A percentile compares a stretch with the other conserved stretches of the same genome.
phyloP scores from a whole-genome alignment of 2,113 vertebrate genomes.

The Neotragus pygmaeus region DNA sequence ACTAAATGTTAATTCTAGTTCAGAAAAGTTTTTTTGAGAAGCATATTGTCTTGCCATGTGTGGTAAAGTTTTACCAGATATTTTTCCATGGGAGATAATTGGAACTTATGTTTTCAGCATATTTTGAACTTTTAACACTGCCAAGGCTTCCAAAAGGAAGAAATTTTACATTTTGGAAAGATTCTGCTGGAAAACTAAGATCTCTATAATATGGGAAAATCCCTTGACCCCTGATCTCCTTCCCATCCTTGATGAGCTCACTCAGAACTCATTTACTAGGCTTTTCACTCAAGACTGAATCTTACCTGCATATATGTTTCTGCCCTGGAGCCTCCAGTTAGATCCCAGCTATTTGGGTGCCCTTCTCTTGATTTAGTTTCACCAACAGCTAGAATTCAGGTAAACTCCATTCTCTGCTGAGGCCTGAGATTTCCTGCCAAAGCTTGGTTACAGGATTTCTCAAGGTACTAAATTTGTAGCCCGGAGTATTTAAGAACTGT shows the following conservation, averaged over 20 bases:
- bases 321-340: not conserved
- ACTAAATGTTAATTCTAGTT: not conserved
- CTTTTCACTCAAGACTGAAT: not conserved
- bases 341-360: not conserved
- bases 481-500: not conserved
- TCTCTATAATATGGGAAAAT: not conserved
- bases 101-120: not conserved
- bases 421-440: not conserved
- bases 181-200: not conserved
- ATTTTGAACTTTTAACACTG: not conserved
- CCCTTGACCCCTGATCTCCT: not conserved
- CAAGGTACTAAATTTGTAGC: not conserved
- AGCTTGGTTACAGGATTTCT: not conserved
- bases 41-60: not conserved
- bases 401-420: not conserved
- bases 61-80: slow-evolving; percentile 16
- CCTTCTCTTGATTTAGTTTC: not conserved
- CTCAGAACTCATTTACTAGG: not conserved
- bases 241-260: not conserved
- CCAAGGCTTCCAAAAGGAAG: slow-evolving; percentile 21
- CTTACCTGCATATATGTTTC: not conserved
- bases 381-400: not conserved
- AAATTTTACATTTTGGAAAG: slow-evolving; percentile 2
- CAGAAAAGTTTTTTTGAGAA: not conserved
- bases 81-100: slow-evolving; percentile 25